phyloP scores from a whole-genome alignment of 2,888 invertebrate genomes.

The Drosophila bunnanda region DNA sequence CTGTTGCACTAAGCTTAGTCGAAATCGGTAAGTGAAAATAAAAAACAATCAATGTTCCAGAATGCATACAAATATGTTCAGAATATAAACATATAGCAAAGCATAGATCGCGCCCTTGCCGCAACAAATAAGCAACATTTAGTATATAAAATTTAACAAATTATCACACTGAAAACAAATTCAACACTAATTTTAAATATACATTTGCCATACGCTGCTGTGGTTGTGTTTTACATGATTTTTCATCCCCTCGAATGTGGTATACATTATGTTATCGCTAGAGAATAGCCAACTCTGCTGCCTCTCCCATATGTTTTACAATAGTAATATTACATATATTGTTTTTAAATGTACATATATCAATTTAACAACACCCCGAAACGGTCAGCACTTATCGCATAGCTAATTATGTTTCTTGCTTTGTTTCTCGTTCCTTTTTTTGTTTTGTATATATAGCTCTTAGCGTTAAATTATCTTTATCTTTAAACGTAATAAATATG shows the following conservation, averaged over 20 bases:
- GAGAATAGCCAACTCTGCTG: conserved; percentile 63
- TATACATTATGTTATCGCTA: conserved; percentile 64
- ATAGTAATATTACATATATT: conserved; percentile 23
- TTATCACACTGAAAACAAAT: conserved; percentile 80
- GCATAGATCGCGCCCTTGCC: conserved; percentile 30
- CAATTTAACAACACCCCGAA: conserved; percentile 67
- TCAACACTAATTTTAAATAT: conserved; percentile 71
- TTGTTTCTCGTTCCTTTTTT: conserved; percentile 13
- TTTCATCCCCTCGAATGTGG: conserved; percentile 54
- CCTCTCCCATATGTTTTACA: conserved; percentile 26
- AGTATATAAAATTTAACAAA: conserved; percentile 73
- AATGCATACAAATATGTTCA: conserved; percentile 13
- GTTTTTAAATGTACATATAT: conserved; percentile 51
- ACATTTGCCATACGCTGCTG: conserved; percentile 44
- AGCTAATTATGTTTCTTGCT: conserved; percentile 29
- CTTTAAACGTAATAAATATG: conserved; percentile 70
- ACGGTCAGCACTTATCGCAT: conserved; percentile 47
- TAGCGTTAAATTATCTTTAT: conserved; percentile 41
- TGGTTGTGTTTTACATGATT: conserved; percentile 39
- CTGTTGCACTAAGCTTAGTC: conserved; percentile 16
- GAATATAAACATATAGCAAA: conserved; percentile 32
- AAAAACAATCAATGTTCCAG: conserved; percentile 11
- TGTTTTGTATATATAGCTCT: conserved; percentile 45
- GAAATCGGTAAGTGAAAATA: conserved; percentile 18
- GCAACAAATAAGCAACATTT: conserved; percentile 70